Conservation (phyloP, 2,113 vertebrate genomes). For the Carollia perspicillata region DNA sequence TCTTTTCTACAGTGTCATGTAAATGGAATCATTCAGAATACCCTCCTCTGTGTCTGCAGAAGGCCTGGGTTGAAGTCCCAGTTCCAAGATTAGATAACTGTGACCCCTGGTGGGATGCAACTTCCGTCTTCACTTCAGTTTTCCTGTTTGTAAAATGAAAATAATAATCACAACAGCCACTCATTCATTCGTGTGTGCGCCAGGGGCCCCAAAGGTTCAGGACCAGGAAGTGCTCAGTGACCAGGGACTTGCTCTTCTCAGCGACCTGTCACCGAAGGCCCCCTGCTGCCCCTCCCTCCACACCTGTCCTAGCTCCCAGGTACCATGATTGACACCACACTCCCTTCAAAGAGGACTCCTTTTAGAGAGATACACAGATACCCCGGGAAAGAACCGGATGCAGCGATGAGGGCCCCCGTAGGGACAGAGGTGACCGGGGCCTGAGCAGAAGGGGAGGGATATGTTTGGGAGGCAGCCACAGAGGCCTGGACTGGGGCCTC, state of each 20-base stretch:
- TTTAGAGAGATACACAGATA: neutral
- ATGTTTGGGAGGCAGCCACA: neutral
- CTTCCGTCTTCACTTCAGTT: neutral
- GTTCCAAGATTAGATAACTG: neutral
- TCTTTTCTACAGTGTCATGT: neutral
- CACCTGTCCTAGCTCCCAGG: neutral
- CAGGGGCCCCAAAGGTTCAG: neutral
- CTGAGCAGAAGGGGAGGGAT: neutral
- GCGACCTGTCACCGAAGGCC: neutral
- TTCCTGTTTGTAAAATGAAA: neutral
- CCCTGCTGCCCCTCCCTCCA: neutral
- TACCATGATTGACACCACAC: neutral
- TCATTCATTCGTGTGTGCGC: accelerated
- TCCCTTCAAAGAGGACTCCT: neutral
- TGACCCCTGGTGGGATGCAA: neutral
- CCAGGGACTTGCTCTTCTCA: no score
- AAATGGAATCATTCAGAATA: neutral
- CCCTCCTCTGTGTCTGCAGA: neutral
- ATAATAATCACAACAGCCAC: neutral
- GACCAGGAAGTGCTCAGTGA: neutral
- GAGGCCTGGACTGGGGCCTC: no score
- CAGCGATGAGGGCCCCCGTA: accelerated
- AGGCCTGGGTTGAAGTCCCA: neutral
- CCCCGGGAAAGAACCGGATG: neutral
- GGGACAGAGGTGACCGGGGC: neutral